These are phyloP conservation scores for Periophthalmodon schlosseri DNA, from an alignment of 2,113 vertebrate genomes.

Conservation along the genomic window DNA sequence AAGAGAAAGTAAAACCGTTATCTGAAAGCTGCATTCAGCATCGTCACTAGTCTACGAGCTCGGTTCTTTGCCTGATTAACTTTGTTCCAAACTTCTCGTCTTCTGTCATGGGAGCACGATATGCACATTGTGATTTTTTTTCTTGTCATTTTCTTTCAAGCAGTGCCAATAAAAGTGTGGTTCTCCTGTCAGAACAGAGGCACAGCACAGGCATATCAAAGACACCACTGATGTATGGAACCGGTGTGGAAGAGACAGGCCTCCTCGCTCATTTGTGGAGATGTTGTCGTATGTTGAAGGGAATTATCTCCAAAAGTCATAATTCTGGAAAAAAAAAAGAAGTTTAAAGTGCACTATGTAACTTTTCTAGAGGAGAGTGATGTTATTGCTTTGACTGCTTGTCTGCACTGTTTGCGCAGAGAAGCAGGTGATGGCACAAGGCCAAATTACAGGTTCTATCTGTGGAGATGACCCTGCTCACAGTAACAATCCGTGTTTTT, in stretches of 20 bases:
- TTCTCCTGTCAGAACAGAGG: constrained; percentile 67
- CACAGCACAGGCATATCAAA: constrained; percentile 58
- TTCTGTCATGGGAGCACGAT: constrained; percentile 39
- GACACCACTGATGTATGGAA: constrained; percentile 49
- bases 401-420: too few species aligned
- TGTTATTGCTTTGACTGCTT: too few species aligned
- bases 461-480: too few species aligned
- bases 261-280: constrained; percentile 54
- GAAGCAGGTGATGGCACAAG: too few species aligned
- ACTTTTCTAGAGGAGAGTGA: too few species aligned
- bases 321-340: too few species aligned
- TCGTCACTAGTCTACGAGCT: neutral
- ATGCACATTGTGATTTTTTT: constrained; percentile 65
- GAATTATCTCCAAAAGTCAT: constrained; percentile 40
- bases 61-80: constrained; percentile 20
- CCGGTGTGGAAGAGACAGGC: constrained; percentile 53
- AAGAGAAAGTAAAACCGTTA: neutral
- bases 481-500: too few species aligned
- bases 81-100: constrained; percentile 39
- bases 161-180: constrained; percentile 52
- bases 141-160: constrained; percentile 23
- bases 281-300: constrained; percentile 32
- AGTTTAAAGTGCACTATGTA: too few species aligned
- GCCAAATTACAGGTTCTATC: too few species aligned
- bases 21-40: neutral